Base-by-base conservation (phyloP, 2,888 invertebrate species). In the Oscheius sp. region DNA sequence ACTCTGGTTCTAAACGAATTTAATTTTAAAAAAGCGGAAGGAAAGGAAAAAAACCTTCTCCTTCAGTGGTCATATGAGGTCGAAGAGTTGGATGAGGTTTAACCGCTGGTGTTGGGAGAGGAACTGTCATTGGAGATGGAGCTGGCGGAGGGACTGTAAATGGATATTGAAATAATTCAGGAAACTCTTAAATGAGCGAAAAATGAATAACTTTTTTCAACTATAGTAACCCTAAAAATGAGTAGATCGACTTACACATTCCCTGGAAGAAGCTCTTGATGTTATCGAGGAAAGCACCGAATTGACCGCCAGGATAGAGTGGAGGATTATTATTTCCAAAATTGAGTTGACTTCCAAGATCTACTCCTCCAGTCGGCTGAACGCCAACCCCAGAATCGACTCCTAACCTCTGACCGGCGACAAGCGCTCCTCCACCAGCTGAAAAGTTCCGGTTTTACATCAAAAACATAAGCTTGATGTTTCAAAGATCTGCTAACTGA, bases 341-440 rank as follows among this genome's bases (percentile, higher is more conserved):
- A 42, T 61, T 61, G 15, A 76, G 63, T 52, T 76, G 73, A 64
- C 73, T 73, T 46, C 76, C 76, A 61, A 76, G 68, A 45, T 75
- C 75, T 23, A 75, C 71, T 10, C 73, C 75, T 2, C 61, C 61
- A 8, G 15, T 34, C 3, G 69, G 67, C 5, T 70, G 69, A 42
- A 65, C 73, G 20, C 73, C 75, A 10, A 75, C 63, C 23, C 75
- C 75, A 12, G 52, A 52, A 39, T 65, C 65, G 10, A 80, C 76
- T 1, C 82, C 82, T 34, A 82, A 71, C 17, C 82, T 65, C 64
- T 77, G 73, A 20, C 79, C 78, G 6, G 78, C 82, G 5, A 82
- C 71, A 10, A 82, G 57, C 0, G 78, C 78, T 3, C 82, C 82
- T 15, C 57, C 46, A 45, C 61, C 61, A 15, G 61, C 61, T 61